Evolutionary conservation across 1,140 invertebrate species (phyloP).

Genomic region (Penaeus vannamei): DNA sequence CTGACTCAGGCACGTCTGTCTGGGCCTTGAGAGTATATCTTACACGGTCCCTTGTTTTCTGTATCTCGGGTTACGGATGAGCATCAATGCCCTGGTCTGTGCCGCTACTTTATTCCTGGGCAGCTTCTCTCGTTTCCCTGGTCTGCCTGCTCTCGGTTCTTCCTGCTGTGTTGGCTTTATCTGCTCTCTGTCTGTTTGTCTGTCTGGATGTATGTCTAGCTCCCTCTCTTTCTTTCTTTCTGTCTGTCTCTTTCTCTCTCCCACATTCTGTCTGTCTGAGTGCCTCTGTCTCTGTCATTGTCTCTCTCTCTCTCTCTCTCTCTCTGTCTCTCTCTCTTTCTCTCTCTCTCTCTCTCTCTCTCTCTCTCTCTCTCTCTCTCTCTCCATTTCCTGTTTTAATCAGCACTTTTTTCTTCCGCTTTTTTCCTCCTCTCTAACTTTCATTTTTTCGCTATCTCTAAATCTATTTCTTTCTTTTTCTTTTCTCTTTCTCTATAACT

Average conservation of each 20-base stretch:
- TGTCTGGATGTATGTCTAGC: no score
- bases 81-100: no score
- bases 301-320: no score
- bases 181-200: not conserved
- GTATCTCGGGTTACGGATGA: no score
- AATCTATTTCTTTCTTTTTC: not conserved
- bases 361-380: constrained; percentile 39
- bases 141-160: not conserved
- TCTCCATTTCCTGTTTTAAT: not conserved
- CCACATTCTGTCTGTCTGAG: not conserved
- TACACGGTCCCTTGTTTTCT: no score
- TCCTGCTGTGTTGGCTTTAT: no score
- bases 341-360: not conserved
- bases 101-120: no score
- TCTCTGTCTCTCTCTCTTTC: not conserved
- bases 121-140: not conserved
- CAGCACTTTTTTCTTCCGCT: not conserved
- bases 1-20: no score
- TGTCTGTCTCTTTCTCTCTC: no score
- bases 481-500: not conserved
- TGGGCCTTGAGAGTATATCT: no score
- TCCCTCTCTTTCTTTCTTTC: not conserved
- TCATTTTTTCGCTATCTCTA: not conserved
- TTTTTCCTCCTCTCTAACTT: not conserved
- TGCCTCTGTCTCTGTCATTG: no score